Percentiles rank a stretch among this genome's conserved stretches.
Evolutionary conservation across 2,888 invertebrate genomes (phyloP).

Genomic region (Cancer borealis): DNA sequence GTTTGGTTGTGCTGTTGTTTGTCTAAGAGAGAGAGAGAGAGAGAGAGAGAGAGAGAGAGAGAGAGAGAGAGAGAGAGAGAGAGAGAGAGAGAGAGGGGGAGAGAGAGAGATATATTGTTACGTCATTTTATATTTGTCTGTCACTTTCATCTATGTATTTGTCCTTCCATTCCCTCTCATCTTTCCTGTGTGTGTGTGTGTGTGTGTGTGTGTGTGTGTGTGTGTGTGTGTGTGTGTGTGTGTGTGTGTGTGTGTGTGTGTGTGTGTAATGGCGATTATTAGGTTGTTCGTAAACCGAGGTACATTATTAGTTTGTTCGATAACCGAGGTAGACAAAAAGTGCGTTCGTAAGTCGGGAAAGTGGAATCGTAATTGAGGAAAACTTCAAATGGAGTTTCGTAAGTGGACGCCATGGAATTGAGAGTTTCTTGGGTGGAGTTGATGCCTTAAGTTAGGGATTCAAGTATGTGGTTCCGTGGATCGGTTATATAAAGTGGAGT

Average conservation of each 20-base stretch:
- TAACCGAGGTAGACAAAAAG: background rate
- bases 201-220: no score
- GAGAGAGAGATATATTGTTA: background rate
- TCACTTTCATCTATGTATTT: background rate
- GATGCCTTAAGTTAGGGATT: background rate
- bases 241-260: no score
- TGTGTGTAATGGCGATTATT: no score
- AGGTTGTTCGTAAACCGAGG: no score
- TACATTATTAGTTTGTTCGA: background rate
- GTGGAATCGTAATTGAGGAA: background rate
- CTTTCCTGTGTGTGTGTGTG: no score
- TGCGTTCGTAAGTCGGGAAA: background rate
- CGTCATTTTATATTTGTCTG: background rate
- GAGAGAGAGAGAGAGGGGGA: slow-evolving; percentile 2
- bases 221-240: no score
- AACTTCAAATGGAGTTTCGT: background rate
- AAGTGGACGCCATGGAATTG: background rate
- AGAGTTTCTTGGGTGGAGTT: background rate
- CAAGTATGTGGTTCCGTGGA: background rate
- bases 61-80: background rate
- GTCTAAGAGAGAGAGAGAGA: background rate
- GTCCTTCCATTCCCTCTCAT: background rate
- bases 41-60: slow-evolving; percentile 13
- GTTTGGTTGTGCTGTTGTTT: background rate
- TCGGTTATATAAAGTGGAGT: background rate